Base-by-base conservation (phyloP, 2,113 vertebrate species). In the Mohoua ochrocephala region DNA sequence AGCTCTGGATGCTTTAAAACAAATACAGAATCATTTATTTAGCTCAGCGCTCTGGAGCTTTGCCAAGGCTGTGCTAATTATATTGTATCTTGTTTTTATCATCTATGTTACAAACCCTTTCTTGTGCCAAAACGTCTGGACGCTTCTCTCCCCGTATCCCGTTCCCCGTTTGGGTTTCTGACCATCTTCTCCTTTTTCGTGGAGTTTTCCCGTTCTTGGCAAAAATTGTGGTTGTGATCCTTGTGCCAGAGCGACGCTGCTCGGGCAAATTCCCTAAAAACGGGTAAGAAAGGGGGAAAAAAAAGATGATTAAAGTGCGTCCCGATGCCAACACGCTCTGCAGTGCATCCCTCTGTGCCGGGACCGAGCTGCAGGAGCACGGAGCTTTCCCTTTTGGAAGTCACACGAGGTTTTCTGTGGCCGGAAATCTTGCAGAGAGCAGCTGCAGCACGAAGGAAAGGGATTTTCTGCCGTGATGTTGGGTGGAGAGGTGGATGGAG, bases 61-160 rank as follows among this genome's bases (percentile, higher is more conserved):
- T 30, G 83, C 92, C 83, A 52, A 22, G 33, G 22, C 83, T 4
- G 11, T n/a, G 5, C 80, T 95, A 83, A 89, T 91, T 95, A 75
- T 49, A 31, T 33, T 79, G 73, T 75, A 45, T 87, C 84, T 93
- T 90, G 92, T 2, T 89, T 94, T 93, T 94, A 53, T 93, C 94
- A 53, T 85, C 19, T 35, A 13, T 15, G 41, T 74, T 70, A 35
- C 39, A 35, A 81, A 69, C 10, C 13, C 20, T 87, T 49, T 21
- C 71, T 84, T 11, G 41, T 44, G 87, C 86, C 64, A 78, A 44
- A 91, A 78, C 2, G 75, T 42, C 65, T 84, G 84, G 70, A 37
- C 2, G 1, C 54, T 42, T 59, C 57, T 44, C 22, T 56, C 82
- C 22, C 31, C 3, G 33, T 11, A 57, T 60, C 69, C 81, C 26